Conservation (phyloP, 1,140 invertebrate species). For the Adelges cooleyi region DNA sequence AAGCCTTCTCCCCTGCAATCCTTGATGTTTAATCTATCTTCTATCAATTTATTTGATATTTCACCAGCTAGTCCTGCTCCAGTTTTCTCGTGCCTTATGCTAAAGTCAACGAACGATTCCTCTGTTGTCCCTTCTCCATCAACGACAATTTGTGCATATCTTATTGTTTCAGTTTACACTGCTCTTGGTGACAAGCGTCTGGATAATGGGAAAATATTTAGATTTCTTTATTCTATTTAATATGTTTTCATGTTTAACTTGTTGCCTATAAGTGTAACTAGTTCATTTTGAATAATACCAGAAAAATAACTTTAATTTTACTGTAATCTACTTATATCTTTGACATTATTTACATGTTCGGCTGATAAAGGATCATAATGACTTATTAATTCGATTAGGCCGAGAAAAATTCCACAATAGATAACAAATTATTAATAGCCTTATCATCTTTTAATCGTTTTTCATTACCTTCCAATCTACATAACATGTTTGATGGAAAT, state of each 20-base stretch:
- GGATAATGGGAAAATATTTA: slow-evolving; percentile 7
- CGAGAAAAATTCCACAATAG: not conserved
- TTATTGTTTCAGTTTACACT: not conserved
- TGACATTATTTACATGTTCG: not conserved
- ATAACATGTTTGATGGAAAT: not conserved
- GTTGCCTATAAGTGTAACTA: not conserved
- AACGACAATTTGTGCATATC: not conserved
- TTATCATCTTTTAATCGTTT: slow-evolving; percentile 14
- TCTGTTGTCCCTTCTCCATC: not conserved
- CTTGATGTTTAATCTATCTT: not conserved
- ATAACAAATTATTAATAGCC: not conserved
- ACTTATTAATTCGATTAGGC: not conserved
- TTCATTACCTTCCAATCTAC: not conserved
- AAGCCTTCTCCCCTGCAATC: slow-evolving; percentile 34
- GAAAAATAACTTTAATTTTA: slow-evolving; percentile 1
- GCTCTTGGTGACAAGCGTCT: not conserved
- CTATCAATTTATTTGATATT: not conserved
- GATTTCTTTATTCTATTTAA: slow-evolving; percentile 1
- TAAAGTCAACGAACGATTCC: not conserved
- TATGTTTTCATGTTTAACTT: not conserved
- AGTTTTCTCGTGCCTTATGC: not conserved
- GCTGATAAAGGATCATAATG: not conserved
- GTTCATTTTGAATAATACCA: slow-evolving; percentile 7
- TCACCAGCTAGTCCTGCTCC: not conserved
- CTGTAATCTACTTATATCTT: not conserved